Evolutionary conservation across 2,797 vertebrate species (phyloP), one percentile per base, ranked within the genome.

Genomic region (Sebastes goodei): DNA sequence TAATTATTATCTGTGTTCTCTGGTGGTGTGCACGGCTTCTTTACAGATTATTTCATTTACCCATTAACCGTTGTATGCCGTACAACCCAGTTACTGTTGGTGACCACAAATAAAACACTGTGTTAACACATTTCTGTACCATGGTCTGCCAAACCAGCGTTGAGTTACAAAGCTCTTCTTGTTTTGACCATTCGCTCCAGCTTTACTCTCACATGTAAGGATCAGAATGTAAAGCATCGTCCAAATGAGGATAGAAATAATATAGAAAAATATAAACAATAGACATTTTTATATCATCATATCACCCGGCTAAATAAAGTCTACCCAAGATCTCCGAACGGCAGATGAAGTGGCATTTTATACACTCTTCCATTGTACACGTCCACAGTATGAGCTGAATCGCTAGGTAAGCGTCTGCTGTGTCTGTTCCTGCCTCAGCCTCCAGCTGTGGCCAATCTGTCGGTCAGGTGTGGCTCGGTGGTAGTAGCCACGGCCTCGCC

Each of bases 361-460:
- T 25, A 14, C 59, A 35, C 52, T 32, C 29, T 32, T 52, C n/a
- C 23, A 21, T 67, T 69, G 69, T 73, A 17, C 61, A 32, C 17
- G 27, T 38, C 23, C 74, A 75, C 73, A 57, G 11, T 68, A 32
- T 71, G 33, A 70, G 73, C 80, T 72, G 72, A 82, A 86, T 80
- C 70, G 30, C 62, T 38, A 46, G 56, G 70, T 77, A 33, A 83
- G 71, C 61, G 17, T 87, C 72, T 76, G 71, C 46, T 66, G 80
- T 72, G 87, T 83, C 73, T 77, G 79, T 87, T 79, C 71, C 65
- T 76, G 76, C 68, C 74, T 82, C 80, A 11, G 75, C 42, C 70
- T 84, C 94, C 93, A 81, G 91, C 94, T 85, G 93, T 82, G 94
- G 72, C 86, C 95, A 95, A 95, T 95, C 94, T 96, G 95, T 86